Evolutionary conservation across 2,797 vertebrate species (phyloP).

Genomic region (Helostoma temminkii): DNA sequence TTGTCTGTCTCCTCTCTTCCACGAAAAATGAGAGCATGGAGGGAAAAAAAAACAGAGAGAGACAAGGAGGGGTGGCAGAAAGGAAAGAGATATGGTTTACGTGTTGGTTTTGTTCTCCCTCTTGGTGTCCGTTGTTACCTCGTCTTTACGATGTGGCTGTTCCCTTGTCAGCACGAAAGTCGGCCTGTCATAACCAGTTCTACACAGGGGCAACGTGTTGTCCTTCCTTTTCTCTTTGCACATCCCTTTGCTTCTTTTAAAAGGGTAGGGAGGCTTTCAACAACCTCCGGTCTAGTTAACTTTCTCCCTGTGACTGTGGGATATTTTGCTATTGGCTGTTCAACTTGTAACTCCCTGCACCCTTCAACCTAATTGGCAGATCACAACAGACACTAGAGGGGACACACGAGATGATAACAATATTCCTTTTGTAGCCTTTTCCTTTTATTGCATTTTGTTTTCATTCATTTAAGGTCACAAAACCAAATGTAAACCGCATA

Average conservation of each 20-base stretch:
- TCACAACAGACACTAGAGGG: conserved; percentile 17
- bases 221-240: conserved; percentile 36
- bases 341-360: conserved; percentile 55
- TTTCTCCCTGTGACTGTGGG: conserved; percentile 49
- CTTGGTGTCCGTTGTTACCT: conserved; percentile 10
- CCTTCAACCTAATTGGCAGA: conserved; percentile 73
- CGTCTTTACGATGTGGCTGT: conserved; percentile 18
- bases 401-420: conserved; percentile 17
- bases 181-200: conserved; percentile 40
- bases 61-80: conserved; percentile 9
- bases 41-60: conserved; percentile 54
- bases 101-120: conserved; percentile 36
- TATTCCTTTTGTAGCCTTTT: neutral
- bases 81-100: conserved; percentile 45
- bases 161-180: conserved; percentile 25
- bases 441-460: neutral
- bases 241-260: conserved; percentile 42
- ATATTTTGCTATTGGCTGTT: conserved; percentile 62
- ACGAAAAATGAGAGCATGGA: conserved; percentile 66
- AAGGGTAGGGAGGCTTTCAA: conserved; percentile 35
- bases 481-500: neutral
- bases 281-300: conserved; percentile 41
- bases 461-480: neutral
- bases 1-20: conserved; percentile 78
- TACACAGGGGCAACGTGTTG: conserved; percentile 23